Percentiles rank a stretch among this genome's conserved stretches.
Conservation (phyloP, 1,140 invertebrate genomes). For the Drosophila takahashii region DNA sequence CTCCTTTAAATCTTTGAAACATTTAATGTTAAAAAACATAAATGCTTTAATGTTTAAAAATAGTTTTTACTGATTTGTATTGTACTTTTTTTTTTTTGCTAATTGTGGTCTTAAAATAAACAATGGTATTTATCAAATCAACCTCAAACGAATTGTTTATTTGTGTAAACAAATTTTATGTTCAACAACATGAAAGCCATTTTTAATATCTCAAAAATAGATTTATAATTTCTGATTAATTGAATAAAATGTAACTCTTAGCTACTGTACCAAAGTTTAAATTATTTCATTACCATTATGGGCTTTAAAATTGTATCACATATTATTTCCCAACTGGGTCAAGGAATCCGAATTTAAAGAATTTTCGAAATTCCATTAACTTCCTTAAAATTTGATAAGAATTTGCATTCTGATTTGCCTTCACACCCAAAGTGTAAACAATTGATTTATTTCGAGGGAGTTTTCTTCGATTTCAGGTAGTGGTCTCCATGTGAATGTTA, state of each 20-base stretch:
- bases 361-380: neutral
- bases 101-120: neutral
- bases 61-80: too few species aligned
- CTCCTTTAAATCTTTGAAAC: too few species aligned
- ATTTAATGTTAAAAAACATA: too few species aligned
- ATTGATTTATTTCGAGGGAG: constrained; percentile 10
- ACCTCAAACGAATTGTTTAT: neutral
- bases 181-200: too few species aligned
- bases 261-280: neutral
- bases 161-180: neutral
- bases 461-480: constrained; percentile 4
- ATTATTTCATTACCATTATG: neutral
- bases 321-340: neutral
- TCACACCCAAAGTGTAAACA: neutral
- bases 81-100: neutral
- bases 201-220: neutral
- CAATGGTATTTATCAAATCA: too few species aligned
- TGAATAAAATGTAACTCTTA: neutral
- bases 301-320: neutral
- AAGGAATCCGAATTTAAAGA: neutral
- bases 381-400: neutral
- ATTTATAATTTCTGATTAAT: neutral
- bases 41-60: too few species aligned
- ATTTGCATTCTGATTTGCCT: neutral
- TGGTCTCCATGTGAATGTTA: constrained; percentile 2